Conservation (phyloP, 2,797 vertebrate genomes). For the Borostomias antarcticus region DNA sequence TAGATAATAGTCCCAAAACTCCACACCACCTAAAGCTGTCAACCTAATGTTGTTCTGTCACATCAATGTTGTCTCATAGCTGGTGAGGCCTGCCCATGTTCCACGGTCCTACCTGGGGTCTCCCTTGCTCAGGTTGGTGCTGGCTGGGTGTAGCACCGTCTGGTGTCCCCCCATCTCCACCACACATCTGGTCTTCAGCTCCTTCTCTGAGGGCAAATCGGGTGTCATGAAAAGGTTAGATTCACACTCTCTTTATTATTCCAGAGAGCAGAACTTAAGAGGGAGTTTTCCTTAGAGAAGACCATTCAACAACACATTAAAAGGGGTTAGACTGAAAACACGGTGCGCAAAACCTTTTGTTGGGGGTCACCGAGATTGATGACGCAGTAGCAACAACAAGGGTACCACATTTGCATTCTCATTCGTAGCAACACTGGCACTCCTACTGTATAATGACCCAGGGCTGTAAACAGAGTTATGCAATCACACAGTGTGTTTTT, state of each 20-base stretch:
- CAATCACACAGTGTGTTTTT: not conserved
- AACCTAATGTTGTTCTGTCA: no score
- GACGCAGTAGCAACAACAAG: not conserved
- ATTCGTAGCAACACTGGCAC: not conserved
- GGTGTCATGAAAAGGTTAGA: no score
- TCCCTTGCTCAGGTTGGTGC: conserved; percentile 63
- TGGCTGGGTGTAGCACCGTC: conserved; percentile 72
- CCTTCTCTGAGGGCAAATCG: conserved; percentile 67
- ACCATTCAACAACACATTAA: not conserved
- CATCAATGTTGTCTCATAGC: not conserved
- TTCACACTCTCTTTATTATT: no score
- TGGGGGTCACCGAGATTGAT: not conserved
- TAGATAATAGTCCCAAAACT: not conserved
- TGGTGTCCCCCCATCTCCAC: conserved; percentile 79
- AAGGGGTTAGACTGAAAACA: not conserved
- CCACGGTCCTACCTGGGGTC: conserved; percentile 76
- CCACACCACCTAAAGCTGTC: not conserved
- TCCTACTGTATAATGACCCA: no score
- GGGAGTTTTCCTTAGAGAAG: not conserved
- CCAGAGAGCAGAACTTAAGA: no score
- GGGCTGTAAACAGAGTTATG: no score
- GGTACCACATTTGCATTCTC: not conserved
- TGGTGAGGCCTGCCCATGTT: not conserved
- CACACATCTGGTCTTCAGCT: conserved; percentile 78
- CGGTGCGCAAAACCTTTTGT: not conserved